phyloP scores from a whole-genome alignment of 2,113 vertebrate species.

The Hippocampus comes region DNA sequence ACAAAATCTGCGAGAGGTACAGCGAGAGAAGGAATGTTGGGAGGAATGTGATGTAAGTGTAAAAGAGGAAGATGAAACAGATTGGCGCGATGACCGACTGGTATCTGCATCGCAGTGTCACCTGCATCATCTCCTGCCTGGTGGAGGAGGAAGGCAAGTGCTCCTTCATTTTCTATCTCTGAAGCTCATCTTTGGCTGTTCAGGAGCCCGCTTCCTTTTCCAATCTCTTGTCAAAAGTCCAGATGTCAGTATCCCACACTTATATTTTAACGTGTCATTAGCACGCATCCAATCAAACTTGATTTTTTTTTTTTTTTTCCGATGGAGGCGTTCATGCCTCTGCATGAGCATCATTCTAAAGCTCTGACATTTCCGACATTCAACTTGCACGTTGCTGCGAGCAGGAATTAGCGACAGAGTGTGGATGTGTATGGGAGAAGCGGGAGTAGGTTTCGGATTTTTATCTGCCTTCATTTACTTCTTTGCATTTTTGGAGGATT shows the following conservation, averaged over 20 bases:
- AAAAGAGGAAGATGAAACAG: constrained; percentile 23
- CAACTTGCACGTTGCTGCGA: constrained; percentile 12
- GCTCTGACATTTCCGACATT: neutral
- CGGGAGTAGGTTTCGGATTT: constrained; percentile 72
- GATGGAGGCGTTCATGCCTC: neutral
- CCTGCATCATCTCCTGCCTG: constrained; percentile 49
- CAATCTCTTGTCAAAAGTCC: constrained; percentile 69
- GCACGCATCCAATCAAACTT: constrained; percentile 70
- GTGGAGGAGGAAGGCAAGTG: constrained; percentile 37
- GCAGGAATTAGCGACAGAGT: constrained; percentile 12
- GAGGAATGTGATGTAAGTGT: constrained; percentile 1
- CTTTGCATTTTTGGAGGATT: constrained; percentile 75
- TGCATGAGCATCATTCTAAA: constrained; percentile 11
- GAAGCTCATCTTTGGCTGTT: constrained; percentile 65
- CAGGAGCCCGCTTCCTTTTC: constrained; percentile 73
- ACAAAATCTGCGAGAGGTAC: constrained; percentile 22
- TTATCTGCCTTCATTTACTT: constrained; percentile 76
- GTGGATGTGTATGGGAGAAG: constrained; percentile 34
- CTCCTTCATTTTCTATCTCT: constrained; percentile 58
- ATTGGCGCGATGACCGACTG: constrained; percentile 52
- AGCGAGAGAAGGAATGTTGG: constrained; percentile 17
- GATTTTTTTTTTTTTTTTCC: neutral
- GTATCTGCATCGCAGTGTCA: constrained; percentile 61
- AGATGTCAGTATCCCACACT: constrained; percentile 71
- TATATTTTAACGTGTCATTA: constrained; percentile 75